These are phyloP conservation scores for Arctopsyche grandis DNA, from an alignment of 1,140 invertebrate species.

Conservation along the genomic window DNA sequence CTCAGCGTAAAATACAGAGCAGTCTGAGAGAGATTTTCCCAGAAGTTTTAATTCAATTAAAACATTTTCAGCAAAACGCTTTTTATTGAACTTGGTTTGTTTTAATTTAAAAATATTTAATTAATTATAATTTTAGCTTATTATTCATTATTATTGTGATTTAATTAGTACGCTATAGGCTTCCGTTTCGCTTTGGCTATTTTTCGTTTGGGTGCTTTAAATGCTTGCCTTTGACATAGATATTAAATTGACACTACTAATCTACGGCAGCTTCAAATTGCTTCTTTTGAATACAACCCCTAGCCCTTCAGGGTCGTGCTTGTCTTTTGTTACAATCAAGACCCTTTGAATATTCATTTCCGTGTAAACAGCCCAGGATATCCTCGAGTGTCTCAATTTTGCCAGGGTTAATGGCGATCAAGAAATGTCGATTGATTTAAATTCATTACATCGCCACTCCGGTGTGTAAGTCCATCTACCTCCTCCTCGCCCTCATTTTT, in stretches of 20 bases:
- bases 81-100: too few relatives aligned
- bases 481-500: not conserved
- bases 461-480: not conserved
- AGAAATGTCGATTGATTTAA: slow-evolving; percentile 23
- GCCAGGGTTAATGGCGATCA: slow-evolving; percentile 19
- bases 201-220: too few relatives aligned
- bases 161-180: too few relatives aligned
- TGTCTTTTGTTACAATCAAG: slow-evolving; percentile 29
- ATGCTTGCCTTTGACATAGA: not conserved
- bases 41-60: slow-evolving; percentile 33
- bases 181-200: too few relatives aligned
- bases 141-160: too few relatives aligned
- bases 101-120: too few relatives aligned
- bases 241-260: slow-evolving; percentile 31
- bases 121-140: too few relatives aligned
- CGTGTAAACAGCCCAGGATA: not conserved
- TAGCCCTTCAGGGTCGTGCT: slow-evolving; percentile 3
- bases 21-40: not conserved
- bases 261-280: slow-evolving; percentile 22
- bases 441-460: slow-evolving; percentile 1
- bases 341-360: slow-evolving; percentile 31
- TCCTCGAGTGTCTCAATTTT: slow-evolving; percentile 22
- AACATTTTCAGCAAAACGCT: not conserved
- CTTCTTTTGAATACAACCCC: slow-evolving; percentile 14
- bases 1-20: not conserved